Evolutionary conservation across 2,797 vertebrate genomes (phyloP).

Genomic region (Pangasius mekongensis): DNA sequence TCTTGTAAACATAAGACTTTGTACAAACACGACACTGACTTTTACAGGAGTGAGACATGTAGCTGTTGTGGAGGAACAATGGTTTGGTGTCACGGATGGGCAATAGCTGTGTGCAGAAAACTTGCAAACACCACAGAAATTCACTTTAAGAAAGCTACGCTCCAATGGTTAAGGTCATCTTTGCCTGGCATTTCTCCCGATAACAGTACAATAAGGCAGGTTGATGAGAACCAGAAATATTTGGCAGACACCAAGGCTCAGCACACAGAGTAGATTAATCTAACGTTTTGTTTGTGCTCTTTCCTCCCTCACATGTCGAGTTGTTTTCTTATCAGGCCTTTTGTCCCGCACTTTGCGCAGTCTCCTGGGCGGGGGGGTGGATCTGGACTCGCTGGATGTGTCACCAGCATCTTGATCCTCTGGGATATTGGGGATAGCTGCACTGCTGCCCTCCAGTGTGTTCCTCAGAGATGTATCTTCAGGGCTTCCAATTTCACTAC

Average conservation of each 20-base stretch:
- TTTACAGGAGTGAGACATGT: background rate
- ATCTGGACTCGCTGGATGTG: slow-evolving; percentile 78
- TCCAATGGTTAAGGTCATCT: slow-evolving; percentile 23
- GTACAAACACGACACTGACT: slow-evolving; percentile 33
- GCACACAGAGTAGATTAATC: background rate
- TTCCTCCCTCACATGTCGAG: slow-evolving; percentile 87
- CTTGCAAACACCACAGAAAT: slow-evolving; percentile 24
- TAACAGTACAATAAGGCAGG: slow-evolving; percentile 54
- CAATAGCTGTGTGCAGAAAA: slow-evolving; percentile 37
- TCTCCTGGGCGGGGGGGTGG: slow-evolving; percentile 76
- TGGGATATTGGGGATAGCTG: slow-evolving; percentile 80
- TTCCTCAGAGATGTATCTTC: slow-evolving; percentile 87
- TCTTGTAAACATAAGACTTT: slow-evolving; percentile 42
- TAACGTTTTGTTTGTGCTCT: slow-evolving; percentile 79
- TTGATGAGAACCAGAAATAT: slow-evolving; percentile 50
- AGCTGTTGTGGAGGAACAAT: slow-evolving; percentile 25
- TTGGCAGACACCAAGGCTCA: slow-evolving; percentile 42
- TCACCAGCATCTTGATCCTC: slow-evolving; percentile 78
- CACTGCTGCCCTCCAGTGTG: slow-evolving; percentile 83
- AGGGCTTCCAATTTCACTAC: slow-evolving; percentile 92
- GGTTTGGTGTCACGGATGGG: slow-evolving; percentile 17
- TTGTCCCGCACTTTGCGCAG: slow-evolving; percentile 81
- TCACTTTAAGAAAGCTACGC: slow-evolving; percentile 22
- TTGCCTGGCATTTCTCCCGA: slow-evolving; percentile 12
- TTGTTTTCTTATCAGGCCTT: slow-evolving; percentile 82